These are phyloP conservation scores for Brachyhypopomus occidentalis DNA, from an alignment of 2,113 vertebrate species.

Conservation along the genomic window DNA sequence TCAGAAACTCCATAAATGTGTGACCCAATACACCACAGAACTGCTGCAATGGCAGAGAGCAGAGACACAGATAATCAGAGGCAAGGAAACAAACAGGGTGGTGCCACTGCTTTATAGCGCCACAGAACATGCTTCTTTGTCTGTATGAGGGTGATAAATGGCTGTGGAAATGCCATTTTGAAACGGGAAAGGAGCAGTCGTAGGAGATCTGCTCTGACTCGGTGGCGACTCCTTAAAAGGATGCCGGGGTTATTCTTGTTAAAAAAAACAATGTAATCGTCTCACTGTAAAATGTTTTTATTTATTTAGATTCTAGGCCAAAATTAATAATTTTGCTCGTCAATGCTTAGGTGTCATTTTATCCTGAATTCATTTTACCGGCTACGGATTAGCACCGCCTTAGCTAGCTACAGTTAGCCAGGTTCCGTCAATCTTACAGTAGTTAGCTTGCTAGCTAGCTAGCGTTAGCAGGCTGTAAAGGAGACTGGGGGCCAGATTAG, in stretches of 20 bases:
- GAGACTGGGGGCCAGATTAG: no score
- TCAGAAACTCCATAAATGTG: conserved; percentile 99
- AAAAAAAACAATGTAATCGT: background rate
- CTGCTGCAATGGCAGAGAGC: conserved; percentile 82
- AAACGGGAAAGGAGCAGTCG: background rate
- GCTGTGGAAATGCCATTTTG: background rate
- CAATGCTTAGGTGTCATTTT: background rate
- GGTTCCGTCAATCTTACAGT: no score
- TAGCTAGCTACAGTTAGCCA: background rate
- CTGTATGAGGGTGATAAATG: background rate
- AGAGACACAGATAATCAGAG: background rate
- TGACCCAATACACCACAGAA: conserved; percentile 99
- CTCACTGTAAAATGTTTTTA: background rate
- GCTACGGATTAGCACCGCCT: background rate
- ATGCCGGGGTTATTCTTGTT: background rate
- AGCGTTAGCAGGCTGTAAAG: background rate
- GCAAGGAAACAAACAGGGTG: background rate
- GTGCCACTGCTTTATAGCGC: background rate
- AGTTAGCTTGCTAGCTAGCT: background rate
- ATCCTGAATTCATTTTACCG: background rate
- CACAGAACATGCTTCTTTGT: background rate
- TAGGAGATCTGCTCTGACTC: no score
- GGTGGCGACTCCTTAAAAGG: no score
- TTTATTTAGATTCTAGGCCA: background rate
- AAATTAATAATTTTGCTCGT: background rate